Conservation (phyloP, 92 coral and sea anemone species). For the Epizoanthus rinbou region DNA sequence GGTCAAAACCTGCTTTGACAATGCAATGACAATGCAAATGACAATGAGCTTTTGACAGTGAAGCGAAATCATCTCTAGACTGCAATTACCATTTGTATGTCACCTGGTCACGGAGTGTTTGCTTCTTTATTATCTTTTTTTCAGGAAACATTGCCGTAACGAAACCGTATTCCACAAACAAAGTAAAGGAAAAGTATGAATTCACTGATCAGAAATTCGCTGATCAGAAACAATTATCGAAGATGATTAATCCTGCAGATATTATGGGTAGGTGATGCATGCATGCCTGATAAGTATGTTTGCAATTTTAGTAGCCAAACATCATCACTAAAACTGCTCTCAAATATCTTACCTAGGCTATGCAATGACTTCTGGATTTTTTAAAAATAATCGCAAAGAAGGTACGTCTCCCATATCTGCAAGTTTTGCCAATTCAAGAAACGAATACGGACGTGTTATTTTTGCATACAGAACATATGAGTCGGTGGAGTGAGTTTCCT, state of each 20-base stretch:
- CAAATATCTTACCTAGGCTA: conserved; percentile 50
- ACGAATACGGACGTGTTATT: too few species aligned
- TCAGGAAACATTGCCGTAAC: conserved; percentile 12
- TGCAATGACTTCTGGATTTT: conserved; percentile 69
- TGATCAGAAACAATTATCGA: not conserved
- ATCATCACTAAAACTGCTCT: too few species aligned
- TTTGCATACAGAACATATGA: too few species aligned
- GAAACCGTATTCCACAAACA: not conserved
- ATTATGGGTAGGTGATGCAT: conserved; percentile 19
- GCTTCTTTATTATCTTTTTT: not conserved
- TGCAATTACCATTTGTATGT: not conserved
- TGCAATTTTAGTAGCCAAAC: too few species aligned
- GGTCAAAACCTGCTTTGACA: too few species aligned
- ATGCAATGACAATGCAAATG: too few species aligned
- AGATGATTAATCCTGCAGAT: not conserved
- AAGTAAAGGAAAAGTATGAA: too few species aligned
- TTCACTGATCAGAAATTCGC: conserved; percentile 2
- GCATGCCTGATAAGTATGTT: too few species aligned
- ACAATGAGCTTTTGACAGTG: too few species aligned
- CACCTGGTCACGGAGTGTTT: not conserved
- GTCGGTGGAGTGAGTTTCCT: too few species aligned
- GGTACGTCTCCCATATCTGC: conserved; percentile 43
- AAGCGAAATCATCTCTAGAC: too few species aligned
- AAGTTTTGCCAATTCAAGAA: too few species aligned
- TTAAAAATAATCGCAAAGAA: conserved; percentile 51